phyloP scores from a whole-genome alignment of 2,113 vertebrate species.

The Pelecanoides urinatrix region DNA sequence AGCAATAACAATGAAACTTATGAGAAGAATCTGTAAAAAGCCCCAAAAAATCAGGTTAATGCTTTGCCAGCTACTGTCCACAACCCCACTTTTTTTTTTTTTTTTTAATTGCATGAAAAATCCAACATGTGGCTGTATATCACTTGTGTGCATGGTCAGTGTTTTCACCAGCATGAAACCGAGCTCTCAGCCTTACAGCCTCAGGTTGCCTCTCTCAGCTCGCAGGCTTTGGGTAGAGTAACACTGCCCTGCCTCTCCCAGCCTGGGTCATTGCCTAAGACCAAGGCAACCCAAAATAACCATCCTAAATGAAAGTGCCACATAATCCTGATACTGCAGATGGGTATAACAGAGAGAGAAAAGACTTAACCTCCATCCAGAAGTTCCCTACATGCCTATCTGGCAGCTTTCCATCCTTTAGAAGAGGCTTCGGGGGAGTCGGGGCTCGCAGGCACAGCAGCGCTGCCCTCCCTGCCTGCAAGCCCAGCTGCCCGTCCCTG shows the following conservation, averaged over 20 bases:
- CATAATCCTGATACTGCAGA: neutral
- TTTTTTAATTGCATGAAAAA: neutral
- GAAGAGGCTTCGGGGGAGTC: neutral
- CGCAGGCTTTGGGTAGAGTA: neutral
- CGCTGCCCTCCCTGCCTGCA: accelerated
- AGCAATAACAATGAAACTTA: neutral
- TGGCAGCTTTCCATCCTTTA: neutral
- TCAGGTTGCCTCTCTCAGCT: neutral
- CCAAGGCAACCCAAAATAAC: neutral
- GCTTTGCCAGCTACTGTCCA: neutral
- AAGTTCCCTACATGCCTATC: neutral
- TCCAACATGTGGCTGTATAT: neutral
- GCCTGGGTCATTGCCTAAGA: neutral
- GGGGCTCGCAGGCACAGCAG: neutral
- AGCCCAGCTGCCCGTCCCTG: neutral
- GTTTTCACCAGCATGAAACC: neutral
- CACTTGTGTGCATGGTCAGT: neutral
- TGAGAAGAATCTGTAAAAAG: neutral
- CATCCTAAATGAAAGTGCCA: accelerated
- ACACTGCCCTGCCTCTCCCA: neutral
- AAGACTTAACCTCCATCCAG: neutral
- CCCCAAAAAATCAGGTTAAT: neutral
- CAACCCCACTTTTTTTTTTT: neutral
- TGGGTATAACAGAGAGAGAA: neutral
- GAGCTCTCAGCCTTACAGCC: neutral